phyloP scores from a whole-genome alignment of 2,113 vertebrate genomes.

The Ornithorhynchus anatinus region DNA sequence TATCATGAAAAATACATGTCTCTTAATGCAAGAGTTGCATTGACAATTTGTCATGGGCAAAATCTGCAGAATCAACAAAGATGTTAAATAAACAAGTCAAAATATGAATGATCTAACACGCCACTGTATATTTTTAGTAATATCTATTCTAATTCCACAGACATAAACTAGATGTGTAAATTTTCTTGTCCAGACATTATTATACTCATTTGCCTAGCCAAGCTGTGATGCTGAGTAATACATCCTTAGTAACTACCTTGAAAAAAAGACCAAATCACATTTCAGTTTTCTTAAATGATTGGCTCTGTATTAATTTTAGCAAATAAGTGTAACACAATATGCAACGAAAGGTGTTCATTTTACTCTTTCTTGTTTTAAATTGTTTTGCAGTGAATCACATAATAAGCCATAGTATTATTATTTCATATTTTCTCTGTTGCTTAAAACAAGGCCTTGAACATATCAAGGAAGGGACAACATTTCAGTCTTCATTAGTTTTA shows the following conservation, averaged over 20 bases:
- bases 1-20: slow-evolving; percentile 77
- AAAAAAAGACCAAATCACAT: slow-evolving; percentile 54
- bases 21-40: slow-evolving; percentile 67
- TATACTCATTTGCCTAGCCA: slow-evolving; percentile 48
- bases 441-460: slow-evolving; percentile 46
- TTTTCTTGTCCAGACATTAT: slow-evolving; percentile 47
- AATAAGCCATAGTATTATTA: slow-evolving; percentile 40
- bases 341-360: slow-evolving; percentile 37
- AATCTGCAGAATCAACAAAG: slow-evolving; percentile 72
- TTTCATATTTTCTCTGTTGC: slow-evolving; percentile 36
- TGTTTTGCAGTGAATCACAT: slow-evolving; percentile 37
- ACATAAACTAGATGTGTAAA: slow-evolving; percentile 54
- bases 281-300: slow-evolving; percentile 45
- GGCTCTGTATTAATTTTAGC: slow-evolving; percentile 40
- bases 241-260: slow-evolving; percentile 30
- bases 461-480: too few relatives aligned
- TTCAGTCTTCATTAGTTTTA: too few relatives aligned
- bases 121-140: slow-evolving; percentile 55
- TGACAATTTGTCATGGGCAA: slow-evolving; percentile 65
- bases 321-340: slow-evolving; percentile 48
- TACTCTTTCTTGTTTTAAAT: slow-evolving; percentile 33
- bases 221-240: slow-evolving; percentile 48
- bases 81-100: slow-evolving; percentile 67
- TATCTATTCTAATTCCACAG: slow-evolving; percentile 62
- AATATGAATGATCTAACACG: slow-evolving; percentile 62